A percentile compares a stretch with the other conserved stretches of the same genome.
These are phyloP conservation scores for Tanypteryx hageni DNA, from an alignment of 2,888 invertebrate genomes.

Conservation along the genomic window DNA sequence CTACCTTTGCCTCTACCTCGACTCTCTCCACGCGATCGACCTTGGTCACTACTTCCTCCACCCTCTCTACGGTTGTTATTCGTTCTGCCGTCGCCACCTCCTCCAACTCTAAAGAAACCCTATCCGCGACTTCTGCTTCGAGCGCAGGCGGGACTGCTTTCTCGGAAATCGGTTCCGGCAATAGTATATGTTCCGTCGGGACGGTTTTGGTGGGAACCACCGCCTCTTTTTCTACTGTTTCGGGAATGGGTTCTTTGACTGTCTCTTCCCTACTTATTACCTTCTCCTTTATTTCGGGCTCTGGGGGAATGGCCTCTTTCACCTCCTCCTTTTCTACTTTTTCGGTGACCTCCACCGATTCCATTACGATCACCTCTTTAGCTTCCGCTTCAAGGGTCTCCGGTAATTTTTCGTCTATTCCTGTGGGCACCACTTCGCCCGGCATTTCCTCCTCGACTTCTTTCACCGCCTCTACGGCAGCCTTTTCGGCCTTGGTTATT, in stretches of 20 bases:
- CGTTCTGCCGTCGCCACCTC: slow-evolving; percentile 18
- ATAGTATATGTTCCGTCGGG: no score
- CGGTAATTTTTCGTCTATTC: slow-evolving; percentile 65
- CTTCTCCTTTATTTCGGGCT: slow-evolving; percentile 68
- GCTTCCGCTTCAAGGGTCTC: slow-evolving; percentile 72
- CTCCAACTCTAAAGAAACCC: not conserved
- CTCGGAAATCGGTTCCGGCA: not conserved
- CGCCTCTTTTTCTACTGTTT: slow-evolving; percentile 67
- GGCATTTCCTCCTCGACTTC: not conserved
- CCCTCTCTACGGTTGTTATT: slow-evolving; percentile 35
- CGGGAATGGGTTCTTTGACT: slow-evolving; percentile 66
- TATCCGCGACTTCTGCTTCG: slow-evolving; percentile 47
- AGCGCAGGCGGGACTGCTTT: not conserved
- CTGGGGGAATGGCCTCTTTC: not conserved
- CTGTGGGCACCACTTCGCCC: not conserved
- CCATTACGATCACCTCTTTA: slow-evolving; percentile 75
- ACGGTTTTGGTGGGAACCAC: slow-evolving; percentile 47
- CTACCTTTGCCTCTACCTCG: slow-evolving; percentile 35
- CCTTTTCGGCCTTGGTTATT: no score
- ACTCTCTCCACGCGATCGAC: slow-evolving; percentile 56
- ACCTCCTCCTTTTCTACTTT: slow-evolving; percentile 72
- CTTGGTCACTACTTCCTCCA: slow-evolving; percentile 17
- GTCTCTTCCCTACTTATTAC: slow-evolving; percentile 66
- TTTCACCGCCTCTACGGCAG: no score
- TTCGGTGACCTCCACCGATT: not conserved